Conservation (phyloP, 2,797 vertebrate species). For the Aulostomus chinensis region DNA sequence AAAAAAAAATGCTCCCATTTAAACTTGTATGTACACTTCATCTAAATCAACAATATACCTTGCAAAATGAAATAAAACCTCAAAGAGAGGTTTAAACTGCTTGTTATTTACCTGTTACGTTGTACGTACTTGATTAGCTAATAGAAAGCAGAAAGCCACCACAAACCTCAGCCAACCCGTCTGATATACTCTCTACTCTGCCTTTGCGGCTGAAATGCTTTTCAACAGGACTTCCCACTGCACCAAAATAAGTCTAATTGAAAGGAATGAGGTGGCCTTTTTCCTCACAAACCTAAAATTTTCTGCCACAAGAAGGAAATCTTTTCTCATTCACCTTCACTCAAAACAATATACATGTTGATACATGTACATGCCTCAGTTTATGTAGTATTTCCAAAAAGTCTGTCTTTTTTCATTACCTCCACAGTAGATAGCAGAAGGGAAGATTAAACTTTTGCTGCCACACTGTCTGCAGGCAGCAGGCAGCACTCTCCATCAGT, state of each 20-base stretch:
- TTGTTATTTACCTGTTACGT: too few species aligned
- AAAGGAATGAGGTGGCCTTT: constrained; percentile 23
- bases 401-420: constrained; percentile 14
- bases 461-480: constrained; percentile 24
- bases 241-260: neutral
- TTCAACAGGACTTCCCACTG: neutral
- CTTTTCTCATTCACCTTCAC: constrained; percentile 11
- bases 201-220: neutral
- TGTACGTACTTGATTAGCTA: neutral
- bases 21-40: too few species aligned
- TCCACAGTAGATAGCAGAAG: constrained; percentile 21
- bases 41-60: too few species aligned
- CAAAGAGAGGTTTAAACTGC: too few species aligned
- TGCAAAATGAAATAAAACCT: too few species aligned
- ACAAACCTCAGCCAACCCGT: neutral
- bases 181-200: neutral
- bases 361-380: constrained; percentile 6
- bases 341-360: constrained; percentile 4
- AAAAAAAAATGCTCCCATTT: too few species aligned
- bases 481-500: constrained; percentile 22
- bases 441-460: constrained; percentile 28
- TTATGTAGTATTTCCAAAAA: constrained; percentile 10
- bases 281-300: constrained; percentile 2
- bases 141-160: neutral
- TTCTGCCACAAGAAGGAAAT: constrained; percentile 9